A percentile compares a stretch with the other conserved stretches of the same genome.
These are phyloP conservation scores for Papilio protenor DNA, from an alignment of 2,888 invertebrate species.

Conservation along the genomic window DNA sequence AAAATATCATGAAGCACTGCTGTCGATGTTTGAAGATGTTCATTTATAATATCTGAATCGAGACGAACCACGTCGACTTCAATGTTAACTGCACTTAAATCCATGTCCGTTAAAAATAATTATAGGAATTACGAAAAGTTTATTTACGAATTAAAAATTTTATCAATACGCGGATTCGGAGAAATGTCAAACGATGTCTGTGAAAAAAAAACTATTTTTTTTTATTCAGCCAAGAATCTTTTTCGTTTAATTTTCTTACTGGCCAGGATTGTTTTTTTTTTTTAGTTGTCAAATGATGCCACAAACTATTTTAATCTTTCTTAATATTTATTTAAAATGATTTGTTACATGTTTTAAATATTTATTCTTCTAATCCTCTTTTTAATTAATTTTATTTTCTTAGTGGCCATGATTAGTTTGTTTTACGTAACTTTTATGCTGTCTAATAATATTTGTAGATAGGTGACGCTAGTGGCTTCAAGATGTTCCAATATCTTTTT, in stretches of 20 bases:
- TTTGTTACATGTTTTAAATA: not conserved
- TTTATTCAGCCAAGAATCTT: conserved; percentile 40
- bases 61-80: conserved; percentile 59
- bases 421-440: not conserved
- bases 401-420: not conserved
- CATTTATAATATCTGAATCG: conserved; percentile 58
- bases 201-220: conserved; percentile 47
- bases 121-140: not conserved
- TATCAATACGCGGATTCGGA: conserved; percentile 18
- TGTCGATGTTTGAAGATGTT: conserved; percentile 62
- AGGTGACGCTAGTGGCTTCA: not conserved
- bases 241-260: conserved; percentile 20
- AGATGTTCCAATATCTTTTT: not conserved
- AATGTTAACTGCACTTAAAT: conserved; percentile 49
- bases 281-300: conserved; percentile 3
- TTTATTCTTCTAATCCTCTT: not conserved
- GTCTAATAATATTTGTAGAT: not conserved
- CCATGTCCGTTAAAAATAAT: conserved; percentile 35
- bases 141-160: not conserved
- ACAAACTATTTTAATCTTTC: not conserved
- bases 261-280: conserved; percentile 16
- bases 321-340: not conserved
- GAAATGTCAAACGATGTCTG: conserved; percentile 44
- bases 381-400: not conserved
- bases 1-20: conserved; percentile 63